These are phyloP conservation scores for Larimichthys polyactis DNA, from an alignment of 2,113 vertebrate genomes.

Conservation along the genomic window DNA sequence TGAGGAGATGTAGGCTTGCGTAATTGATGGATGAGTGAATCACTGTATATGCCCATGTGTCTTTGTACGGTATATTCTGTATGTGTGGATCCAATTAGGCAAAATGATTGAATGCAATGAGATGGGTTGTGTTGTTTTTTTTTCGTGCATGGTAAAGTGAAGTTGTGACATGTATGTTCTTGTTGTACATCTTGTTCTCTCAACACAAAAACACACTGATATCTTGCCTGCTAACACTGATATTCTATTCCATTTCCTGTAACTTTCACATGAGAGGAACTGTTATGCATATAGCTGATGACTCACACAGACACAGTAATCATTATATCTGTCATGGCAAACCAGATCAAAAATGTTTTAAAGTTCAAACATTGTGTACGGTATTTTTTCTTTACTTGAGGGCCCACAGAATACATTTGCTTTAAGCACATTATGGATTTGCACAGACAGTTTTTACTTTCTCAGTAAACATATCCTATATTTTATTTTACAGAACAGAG, in stretches of 20 bases:
- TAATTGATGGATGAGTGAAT: conserved; percentile 42
- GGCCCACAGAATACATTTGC: not conserved
- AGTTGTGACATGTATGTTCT: not conserved
- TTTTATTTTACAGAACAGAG: not conserved
- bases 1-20: conserved; percentile 25
- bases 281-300: not conserved
- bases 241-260: not conserved
- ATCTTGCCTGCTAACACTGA: not conserved
- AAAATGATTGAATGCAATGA: conserved; percentile 2
- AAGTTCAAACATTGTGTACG: not conserved
- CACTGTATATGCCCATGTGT: not conserved
- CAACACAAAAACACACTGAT: not conserved
- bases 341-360: not conserved
- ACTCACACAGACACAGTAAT: not conserved
- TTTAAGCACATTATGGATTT: not conserved
- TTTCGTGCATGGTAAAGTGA: too few species aligned
- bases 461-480: not conserved
- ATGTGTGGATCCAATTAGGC: conserved; percentile 1
- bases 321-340: not conserved
- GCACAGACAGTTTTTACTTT: not conserved
- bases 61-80: not conserved
- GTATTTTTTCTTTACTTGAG: not conserved
- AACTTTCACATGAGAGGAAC: not conserved
- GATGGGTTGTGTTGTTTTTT: not conserved
- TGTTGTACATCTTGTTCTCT: not conserved